These are phyloP conservation scores for Tachina lurida DNA, from an alignment of 2,888 invertebrate genomes.

Conservation along the genomic window DNA sequence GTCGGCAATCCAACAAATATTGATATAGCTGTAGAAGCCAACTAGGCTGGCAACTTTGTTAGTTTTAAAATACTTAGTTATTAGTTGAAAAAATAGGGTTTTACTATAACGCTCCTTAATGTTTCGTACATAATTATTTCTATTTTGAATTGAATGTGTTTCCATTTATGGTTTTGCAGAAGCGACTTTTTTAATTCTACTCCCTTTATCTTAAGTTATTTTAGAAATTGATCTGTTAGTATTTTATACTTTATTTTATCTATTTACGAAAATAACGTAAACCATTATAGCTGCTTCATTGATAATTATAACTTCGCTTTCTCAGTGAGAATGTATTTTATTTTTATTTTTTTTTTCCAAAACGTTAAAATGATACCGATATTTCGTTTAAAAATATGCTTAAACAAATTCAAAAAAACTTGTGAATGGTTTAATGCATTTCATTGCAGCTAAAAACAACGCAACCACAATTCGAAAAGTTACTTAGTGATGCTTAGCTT, in stretches of 20 bases:
- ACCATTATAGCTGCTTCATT: slow-evolving; percentile 6
- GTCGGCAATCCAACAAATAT: slow-evolving; percentile 50
- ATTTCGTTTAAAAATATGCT: neutral
- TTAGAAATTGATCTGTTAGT: slow-evolving; percentile 23
- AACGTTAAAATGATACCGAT: neutral
- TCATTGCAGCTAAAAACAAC: too few species aligned
- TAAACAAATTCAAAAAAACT: too few species aligned
- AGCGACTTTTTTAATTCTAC: neutral
- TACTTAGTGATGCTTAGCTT: too few species aligned
- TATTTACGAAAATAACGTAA: slow-evolving; percentile 30
- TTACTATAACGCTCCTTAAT: slow-evolving; percentile 27
- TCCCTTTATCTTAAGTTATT: slow-evolving; percentile 20
- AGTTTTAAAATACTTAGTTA: slow-evolving; percentile 64
- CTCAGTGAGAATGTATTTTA: slow-evolving; percentile 33
- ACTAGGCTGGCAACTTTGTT: slow-evolving; percentile 49
- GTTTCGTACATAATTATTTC: neutral
- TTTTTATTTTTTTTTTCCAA: neutral
- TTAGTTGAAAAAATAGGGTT: slow-evolving; percentile 59
- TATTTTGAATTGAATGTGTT: slow-evolving; percentile 14
- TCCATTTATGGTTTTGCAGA: neutral
- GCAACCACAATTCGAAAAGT: too few species aligned
- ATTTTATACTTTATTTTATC: slow-evolving; percentile 35
- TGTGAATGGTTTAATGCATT: too few species aligned
- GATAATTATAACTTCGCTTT: slow-evolving; percentile 9
- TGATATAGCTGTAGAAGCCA: slow-evolving; percentile 62